Evolutionary conservation across 2,888 invertebrate species (phyloP).

Genomic region (Spicauda simplicius): DNA sequence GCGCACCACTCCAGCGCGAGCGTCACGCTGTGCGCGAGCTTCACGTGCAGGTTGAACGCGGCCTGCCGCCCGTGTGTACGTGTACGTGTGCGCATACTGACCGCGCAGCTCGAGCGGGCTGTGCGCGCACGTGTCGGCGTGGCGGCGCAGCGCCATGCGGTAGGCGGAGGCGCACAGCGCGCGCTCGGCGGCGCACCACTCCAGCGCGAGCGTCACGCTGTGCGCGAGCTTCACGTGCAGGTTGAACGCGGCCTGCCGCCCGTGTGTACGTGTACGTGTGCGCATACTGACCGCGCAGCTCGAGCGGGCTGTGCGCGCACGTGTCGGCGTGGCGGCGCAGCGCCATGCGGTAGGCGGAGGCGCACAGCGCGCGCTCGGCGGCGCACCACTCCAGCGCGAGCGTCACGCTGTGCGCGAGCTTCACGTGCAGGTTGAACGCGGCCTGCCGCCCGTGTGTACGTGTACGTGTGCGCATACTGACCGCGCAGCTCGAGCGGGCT

Average conservation of each 20-base stretch:
- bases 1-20: slow-evolving; percentile 51
- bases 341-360: slow-evolving; percentile 92
- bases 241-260: no score
- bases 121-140: slow-evolving; percentile 85
- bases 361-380: slow-evolving; percentile 90
- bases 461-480: no score
- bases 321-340: slow-evolving; percentile 89
- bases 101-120: slow-evolving; percentile 66
- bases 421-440: background rate
- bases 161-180: slow-evolving; percentile 89
- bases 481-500: slow-evolving; percentile 66
- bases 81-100: no score
- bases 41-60: background rate
- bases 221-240: background rate
- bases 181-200: slow-evolving; percentile 84
- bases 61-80: no score
- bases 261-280: no score
- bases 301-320: slow-evolving; percentile 67
- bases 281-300: slow-evolving; percentile 60
- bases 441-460: no score
- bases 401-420: no score
- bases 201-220: no score
- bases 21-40: no score
- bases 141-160: slow-evolving; percentile 89
- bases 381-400: slow-evolving; percentile 57